phyloP scores from a whole-genome alignment of 2,797 vertebrate genomes.

The Menidia menidia region DNA sequence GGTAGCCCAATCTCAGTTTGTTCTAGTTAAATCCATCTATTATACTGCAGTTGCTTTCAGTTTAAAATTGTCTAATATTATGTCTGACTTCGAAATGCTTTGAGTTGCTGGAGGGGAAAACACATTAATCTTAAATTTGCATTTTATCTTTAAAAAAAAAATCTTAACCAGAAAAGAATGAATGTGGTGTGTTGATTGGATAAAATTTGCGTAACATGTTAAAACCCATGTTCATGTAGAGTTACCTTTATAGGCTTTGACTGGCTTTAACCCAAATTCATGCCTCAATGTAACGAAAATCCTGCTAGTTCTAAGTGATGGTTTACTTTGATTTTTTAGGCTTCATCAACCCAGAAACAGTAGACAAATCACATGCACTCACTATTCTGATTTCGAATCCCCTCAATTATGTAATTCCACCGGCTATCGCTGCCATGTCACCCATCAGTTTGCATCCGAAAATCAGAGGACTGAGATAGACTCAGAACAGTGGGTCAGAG shows the following conservation, averaged over 20 bases:
- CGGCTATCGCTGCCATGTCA: not conserved
- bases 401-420: too few relatives aligned
- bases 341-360: not conserved
- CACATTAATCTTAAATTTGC: not conserved
- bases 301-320: accelerated
- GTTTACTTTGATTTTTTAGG: not conserved
- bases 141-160: constrained; percentile 7
- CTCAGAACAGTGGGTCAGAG: not conserved
- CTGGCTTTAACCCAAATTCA: not conserved
- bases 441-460: not conserved
- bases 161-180: constrained; percentile 2
- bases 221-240: not conserved
- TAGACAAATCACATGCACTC: not conserved
- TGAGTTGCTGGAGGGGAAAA: not conserved
- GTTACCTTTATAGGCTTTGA: not conserved
- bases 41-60: not conserved
- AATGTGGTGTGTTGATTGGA: not conserved
- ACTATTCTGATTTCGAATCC: not conserved
- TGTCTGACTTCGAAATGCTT: constrained; percentile 1
- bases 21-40: not conserved
- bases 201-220: not conserved
- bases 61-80: not conserved
- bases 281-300: not conserved
- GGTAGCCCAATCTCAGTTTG: too few relatives aligned
- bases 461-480: not conserved